Percentiles rank a stretch among this genome's conserved stretches.
These are phyloP conservation scores for Synchiropus splendidus DNA, from an alignment of 2,113 vertebrate species.

Conservation along the genomic window DNA sequence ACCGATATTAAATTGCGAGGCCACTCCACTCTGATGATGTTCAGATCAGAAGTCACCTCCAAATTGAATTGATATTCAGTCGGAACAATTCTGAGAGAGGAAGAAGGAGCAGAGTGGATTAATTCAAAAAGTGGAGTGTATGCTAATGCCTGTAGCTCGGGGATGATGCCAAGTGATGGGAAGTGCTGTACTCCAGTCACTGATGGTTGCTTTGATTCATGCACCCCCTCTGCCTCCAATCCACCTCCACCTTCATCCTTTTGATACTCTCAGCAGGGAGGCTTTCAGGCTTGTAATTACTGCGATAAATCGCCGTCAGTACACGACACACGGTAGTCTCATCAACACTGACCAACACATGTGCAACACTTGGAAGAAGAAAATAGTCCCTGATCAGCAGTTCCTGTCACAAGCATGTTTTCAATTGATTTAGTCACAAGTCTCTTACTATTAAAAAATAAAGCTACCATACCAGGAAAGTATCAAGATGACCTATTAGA, in stretches of 20 bases:
- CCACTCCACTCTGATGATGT: conserved; percentile 11
- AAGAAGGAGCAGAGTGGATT: too few species aligned
- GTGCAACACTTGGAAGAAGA: too few species aligned
- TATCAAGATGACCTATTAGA: too few species aligned
- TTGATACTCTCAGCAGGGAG: conserved; percentile 31
- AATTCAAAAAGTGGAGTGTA: conserved; percentile 17
- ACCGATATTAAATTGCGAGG: conserved; percentile 4
- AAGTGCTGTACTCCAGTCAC: neutral
- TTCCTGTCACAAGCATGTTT: too few species aligned
- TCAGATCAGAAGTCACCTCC: conserved; percentile 15
- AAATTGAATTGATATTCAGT: conserved; percentile 23
- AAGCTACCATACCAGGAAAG: too few species aligned
- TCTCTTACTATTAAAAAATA: too few species aligned
- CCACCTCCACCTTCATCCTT: too few species aligned
- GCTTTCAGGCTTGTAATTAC: conserved; percentile 53
- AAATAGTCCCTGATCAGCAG: too few species aligned
- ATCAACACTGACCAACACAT: conserved; percentile 14
- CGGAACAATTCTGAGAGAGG: conserved; percentile 2
- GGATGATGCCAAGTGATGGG: conserved; percentile 10
- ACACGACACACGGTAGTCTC: conserved; percentile 17
- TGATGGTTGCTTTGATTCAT: conserved; percentile 20
- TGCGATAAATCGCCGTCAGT: conserved; percentile 30
- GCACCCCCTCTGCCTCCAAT: too few species aligned
- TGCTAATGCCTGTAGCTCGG: conserved; percentile 18
- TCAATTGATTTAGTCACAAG: too few species aligned